Conservation (phyloP, 2,113 vertebrate genomes). For the Zosterops japonicus region DNA sequence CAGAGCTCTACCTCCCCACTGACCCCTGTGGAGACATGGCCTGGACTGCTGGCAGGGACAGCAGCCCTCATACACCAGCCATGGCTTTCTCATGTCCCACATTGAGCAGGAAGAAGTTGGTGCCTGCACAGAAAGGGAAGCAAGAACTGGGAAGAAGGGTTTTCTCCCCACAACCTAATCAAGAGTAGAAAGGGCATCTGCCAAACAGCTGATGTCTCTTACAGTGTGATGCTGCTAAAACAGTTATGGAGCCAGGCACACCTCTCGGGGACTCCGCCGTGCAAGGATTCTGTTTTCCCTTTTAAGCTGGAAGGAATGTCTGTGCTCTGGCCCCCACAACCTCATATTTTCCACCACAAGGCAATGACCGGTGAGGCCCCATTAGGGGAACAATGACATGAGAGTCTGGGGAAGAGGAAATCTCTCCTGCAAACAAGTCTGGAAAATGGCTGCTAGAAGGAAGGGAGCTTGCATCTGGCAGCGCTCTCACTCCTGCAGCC, state of each 20-base stretch:
- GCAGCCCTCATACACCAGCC: neutral
- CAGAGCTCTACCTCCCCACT: neutral
- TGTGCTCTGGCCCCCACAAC: constrained; percentile 4
- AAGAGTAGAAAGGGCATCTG: neutral
- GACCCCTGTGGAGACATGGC: neutral
- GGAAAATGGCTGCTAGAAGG: constrained; percentile 43
- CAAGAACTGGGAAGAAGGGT: neutral
- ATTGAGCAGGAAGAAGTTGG: neutral
- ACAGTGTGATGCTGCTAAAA: neutral
- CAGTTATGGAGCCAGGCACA: neutral
- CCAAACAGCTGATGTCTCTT: constrained; percentile 7
- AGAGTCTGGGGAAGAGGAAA: constrained; percentile 48
- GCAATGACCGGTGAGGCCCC: constrained; percentile 51
- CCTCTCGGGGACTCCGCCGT: neutral
- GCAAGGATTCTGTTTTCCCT: neutral
- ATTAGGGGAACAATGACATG: constrained; percentile 54
- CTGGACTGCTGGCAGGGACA: neutral
- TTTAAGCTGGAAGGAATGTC: constrained; percentile 45
- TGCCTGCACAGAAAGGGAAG: neutral
- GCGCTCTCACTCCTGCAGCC: neutral
- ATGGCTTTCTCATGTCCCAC: neutral
- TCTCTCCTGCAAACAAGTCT: constrained; percentile 13
- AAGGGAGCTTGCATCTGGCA: neutral
- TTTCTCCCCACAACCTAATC: neutral
- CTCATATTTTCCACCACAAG: constrained; percentile 56